Conservation (phyloP, 2,797 vertebrate genomes). For the Phoebastria nigripes region DNA sequence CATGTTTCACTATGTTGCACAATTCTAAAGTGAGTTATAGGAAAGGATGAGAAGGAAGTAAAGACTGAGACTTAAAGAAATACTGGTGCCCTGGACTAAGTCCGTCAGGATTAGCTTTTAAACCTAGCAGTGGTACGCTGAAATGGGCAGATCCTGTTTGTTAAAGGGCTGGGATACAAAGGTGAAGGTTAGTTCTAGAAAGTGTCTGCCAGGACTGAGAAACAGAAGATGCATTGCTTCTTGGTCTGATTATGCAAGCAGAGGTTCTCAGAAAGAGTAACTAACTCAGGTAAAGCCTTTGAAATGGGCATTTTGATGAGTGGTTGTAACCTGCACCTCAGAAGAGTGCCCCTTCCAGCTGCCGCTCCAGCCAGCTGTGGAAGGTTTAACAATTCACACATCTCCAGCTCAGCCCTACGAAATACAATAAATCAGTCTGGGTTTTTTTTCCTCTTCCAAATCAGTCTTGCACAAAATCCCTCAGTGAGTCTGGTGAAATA, state of each 20-base stretch:
- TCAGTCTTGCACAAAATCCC: not conserved
- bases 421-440: not conserved
- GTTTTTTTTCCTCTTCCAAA: not conserved
- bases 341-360: not conserved
- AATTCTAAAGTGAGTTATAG: not conserved
- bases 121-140: not conserved
- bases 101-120: not conserved
- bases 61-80: not conserved
- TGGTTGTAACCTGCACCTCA: not conserved
- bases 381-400: not conserved
- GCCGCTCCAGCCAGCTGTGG: not conserved
- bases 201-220: not conserved
- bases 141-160: not conserved
- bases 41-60: not conserved
- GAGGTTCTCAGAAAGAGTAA: not conserved
- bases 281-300: not conserved
- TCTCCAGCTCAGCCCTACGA: not conserved
- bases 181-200: not conserved
- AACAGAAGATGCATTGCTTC: not conserved
- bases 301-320: not conserved
- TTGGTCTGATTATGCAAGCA: not conserved
- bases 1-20: not conserved
- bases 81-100: not conserved
- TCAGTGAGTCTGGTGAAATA: slow-evolving; percentile 3
- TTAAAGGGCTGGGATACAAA: not conserved